Percentiles rank a stretch among this genome's conserved stretches.
Evolutionary conservation across 1,140 invertebrate species (phyloP).

Genomic region (Subanguina moxae): DNA sequence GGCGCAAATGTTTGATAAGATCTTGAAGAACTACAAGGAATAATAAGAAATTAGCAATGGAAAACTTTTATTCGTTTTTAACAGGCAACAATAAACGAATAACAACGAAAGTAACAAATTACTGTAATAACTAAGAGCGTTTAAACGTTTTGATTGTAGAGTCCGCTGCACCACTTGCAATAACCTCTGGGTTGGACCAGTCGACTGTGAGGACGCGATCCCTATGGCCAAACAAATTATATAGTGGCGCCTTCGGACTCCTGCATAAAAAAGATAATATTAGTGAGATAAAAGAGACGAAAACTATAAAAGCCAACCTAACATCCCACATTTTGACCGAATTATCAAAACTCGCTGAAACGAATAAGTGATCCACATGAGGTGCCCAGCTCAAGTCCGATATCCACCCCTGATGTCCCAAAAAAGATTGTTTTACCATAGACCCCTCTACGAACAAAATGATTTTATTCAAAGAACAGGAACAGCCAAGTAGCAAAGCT

Average conservation of each 20-base stretch:
- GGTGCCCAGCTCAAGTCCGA: conserved; percentile 81
- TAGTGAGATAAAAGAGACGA: neutral
- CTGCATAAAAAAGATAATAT: conserved; percentile 54
- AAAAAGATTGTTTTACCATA: conserved; percentile 79
- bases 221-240: conserved; percentile 84
- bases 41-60: neutral
- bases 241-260: conserved; percentile 83
- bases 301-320: conserved; percentile 61
- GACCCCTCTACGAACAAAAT: conserved; percentile 69
- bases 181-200: conserved; percentile 80
- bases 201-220: conserved; percentile 88
- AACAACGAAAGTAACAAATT: neutral
- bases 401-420: conserved; percentile 87
- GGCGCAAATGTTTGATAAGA: too few relatives aligned
- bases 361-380: conserved; percentile 77
- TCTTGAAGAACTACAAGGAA: too few relatives aligned
- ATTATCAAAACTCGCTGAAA: conserved; percentile 86
- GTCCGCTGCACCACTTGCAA: conserved; percentile 87
- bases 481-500: neutral
- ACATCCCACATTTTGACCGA: conserved; percentile 91
- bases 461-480: conserved; percentile 26
- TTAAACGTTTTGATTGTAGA: conserved; percentile 80
- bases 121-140: neutral
- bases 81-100: conserved; percentile 1
- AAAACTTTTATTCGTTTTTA: neutral